phyloP scores from a whole-genome alignment of 2,113 vertebrate species.

The Daboia siamensis region DNA sequence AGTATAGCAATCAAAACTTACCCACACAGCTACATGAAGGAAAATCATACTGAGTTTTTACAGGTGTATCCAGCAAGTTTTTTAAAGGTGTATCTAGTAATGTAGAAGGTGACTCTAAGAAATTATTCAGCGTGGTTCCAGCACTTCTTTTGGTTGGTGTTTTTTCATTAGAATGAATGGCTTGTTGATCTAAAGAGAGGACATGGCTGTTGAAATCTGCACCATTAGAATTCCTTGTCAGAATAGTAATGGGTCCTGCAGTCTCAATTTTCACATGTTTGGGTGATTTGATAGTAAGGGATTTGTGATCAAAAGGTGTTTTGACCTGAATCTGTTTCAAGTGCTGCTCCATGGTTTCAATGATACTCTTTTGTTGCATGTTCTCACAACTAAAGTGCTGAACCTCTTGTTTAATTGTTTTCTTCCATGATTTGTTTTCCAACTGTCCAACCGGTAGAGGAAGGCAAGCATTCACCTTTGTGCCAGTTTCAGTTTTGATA shows the following conservation, averaged over 20 bases:
- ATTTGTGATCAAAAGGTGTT: constrained; percentile 86
- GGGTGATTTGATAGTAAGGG: constrained; percentile 78
- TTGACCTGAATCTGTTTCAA: constrained; percentile 88
- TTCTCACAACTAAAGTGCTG: constrained; percentile 71
- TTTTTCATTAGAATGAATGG: constrained; percentile 68
- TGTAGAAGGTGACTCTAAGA: constrained; percentile 94
- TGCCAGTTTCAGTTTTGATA: constrained; percentile 80
- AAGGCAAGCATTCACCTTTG: constrained; percentile 69
- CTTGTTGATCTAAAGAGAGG: constrained; percentile 64
- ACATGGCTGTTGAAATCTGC: constrained; percentile 64
- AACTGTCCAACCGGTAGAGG: constrained; percentile 57
- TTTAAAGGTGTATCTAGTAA: constrained; percentile 78
- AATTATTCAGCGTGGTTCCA: constrained; percentile 84
- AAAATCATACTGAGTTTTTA: constrained; percentile 97
- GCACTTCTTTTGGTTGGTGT: constrained; percentile 85
- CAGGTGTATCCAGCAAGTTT: constrained; percentile 89
- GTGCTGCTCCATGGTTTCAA: constrained; percentile 93
- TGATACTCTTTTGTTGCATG: constrained; percentile 79
- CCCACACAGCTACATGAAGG: constrained; percentile 94
- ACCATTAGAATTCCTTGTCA: constrained; percentile 76
- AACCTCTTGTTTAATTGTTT: constrained; percentile 83
- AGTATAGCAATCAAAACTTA: constrained; percentile 71
- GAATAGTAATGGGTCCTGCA: constrained; percentile 80
- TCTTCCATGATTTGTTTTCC: constrained; percentile 69
- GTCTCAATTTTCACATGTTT: constrained; percentile 90